Conservation (phyloP, 1,140 invertebrate species). For the Drosophila watanabei region DNA sequence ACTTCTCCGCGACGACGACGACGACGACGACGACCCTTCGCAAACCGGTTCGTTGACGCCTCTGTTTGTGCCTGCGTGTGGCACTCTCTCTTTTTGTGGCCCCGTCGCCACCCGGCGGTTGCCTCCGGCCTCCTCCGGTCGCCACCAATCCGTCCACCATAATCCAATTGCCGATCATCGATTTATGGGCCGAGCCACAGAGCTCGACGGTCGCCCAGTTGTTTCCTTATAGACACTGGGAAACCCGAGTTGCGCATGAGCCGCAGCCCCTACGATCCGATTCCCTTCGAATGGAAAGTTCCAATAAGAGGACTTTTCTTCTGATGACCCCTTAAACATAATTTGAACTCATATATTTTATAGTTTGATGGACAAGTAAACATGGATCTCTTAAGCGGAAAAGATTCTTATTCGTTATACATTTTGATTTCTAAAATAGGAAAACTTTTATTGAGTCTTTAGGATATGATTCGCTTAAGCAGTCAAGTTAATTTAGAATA, state of each 20-base stretch:
- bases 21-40: conserved; percentile 69
- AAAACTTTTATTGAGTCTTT: no score
- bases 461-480: not conserved
- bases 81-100: conserved; percentile 73
- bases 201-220: conserved; percentile 8
- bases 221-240: conserved; percentile 10
- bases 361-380: not conserved
- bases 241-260: conserved; percentile 20
- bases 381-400: not conserved
- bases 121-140: conserved; percentile 6
- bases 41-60: conserved; percentile 80
- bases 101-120: conserved; percentile 17
- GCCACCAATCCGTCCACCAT: conserved; percentile 39
- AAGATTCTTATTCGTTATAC: not conserved
- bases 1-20: conserved; percentile 48
- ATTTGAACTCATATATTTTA: not conserved
- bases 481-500: not conserved
- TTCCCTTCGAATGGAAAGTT: conserved; percentile 7
- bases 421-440: no score
- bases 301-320: not conserved
- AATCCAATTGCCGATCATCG: conserved; percentile 75
- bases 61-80: conserved; percentile 66
- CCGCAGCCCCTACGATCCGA: not conserved
- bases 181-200: conserved; percentile 38
- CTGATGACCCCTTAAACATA: no score